A percentile compares a stretch with the other conserved stretches of the same genome.
Evolutionary conservation across 2,113 vertebrate genomes (phyloP).

Genomic region (Bos javanicus): DNA sequence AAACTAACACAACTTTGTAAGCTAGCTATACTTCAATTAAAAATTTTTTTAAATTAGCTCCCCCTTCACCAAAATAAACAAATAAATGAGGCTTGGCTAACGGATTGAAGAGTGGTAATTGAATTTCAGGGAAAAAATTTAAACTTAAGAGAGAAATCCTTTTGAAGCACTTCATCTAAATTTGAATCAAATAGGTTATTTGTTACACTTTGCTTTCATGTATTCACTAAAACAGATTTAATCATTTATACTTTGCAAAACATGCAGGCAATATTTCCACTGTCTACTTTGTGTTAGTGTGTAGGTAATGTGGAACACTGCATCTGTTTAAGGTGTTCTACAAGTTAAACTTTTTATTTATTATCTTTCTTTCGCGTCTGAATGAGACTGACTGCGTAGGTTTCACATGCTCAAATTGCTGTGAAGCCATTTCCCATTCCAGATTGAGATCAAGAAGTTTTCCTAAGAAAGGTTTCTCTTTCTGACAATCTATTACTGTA

Average conservation of each 20-base stretch:
- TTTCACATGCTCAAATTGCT: too few relatives aligned
- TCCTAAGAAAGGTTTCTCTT: constrained; percentile 11
- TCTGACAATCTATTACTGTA: neutral
- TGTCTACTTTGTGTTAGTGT: neutral
- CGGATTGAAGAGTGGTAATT: neutral
- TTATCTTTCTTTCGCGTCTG: neutral
- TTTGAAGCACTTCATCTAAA: neutral
- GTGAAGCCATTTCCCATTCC: neutral
- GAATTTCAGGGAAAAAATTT: neutral
- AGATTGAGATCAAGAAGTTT: neutral
- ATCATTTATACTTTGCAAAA: neutral
- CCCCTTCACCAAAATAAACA: neutral
- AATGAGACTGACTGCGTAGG: neutral
- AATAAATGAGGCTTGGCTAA: neutral
- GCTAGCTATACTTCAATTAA: neutral
- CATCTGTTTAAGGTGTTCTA: neutral
- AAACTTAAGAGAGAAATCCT: neutral
- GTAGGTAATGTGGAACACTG: neutral
- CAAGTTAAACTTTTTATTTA: neutral
- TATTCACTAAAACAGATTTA: neutral
- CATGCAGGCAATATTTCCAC: neutral
- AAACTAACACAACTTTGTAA: neutral
- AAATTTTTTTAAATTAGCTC: neutral
- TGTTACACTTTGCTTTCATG: neutral
- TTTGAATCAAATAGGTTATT: neutral